A percentile compares a stretch with the other conserved stretches of the same genome.
These are phyloP conservation scores for Parazoanthus swiftii DNA, from an alignment of 92 coral and sea anemone species.

Conservation along the genomic window DNA sequence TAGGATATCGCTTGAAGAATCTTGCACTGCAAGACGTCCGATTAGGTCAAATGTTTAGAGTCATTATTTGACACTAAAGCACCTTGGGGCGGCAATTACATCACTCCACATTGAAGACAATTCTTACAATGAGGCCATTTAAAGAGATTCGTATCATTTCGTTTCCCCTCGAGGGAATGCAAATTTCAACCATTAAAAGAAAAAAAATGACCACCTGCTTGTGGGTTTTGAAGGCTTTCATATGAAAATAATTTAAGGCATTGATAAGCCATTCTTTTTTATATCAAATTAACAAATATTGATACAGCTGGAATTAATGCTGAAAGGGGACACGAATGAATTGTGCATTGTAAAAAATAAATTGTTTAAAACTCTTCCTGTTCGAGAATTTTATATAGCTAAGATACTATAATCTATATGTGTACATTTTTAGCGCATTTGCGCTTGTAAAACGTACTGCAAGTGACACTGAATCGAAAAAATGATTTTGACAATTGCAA, in stretches of 20 bases:
- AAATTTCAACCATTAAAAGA: conserved; percentile 15
- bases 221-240: not conserved
- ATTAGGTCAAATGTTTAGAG: not conserved
- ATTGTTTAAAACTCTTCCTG: not conserved
- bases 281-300: conserved; percentile 3
- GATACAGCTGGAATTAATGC: not conserved
- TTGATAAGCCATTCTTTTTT: not conserved
- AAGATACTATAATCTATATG: too few relatives aligned
- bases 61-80: not conserved
- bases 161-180: conserved; percentile 1
- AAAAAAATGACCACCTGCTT: not conserved
- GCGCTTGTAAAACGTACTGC: not conserved
- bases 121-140: not conserved
- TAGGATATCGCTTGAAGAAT: not conserved
- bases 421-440: not conserved
- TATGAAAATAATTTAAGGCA: not conserved
- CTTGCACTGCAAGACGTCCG: not conserved
- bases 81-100: not conserved
- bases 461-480: not conserved
- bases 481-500: not conserved
- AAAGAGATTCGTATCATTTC: not conserved
- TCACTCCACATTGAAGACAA: not conserved
- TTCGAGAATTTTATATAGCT: not conserved
- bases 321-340: not conserved
- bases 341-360: not conserved